Evolutionary conservation across 1,140 invertebrate genomes (phyloP).

Genomic region (Drosophila quadrilineata): DNA sequence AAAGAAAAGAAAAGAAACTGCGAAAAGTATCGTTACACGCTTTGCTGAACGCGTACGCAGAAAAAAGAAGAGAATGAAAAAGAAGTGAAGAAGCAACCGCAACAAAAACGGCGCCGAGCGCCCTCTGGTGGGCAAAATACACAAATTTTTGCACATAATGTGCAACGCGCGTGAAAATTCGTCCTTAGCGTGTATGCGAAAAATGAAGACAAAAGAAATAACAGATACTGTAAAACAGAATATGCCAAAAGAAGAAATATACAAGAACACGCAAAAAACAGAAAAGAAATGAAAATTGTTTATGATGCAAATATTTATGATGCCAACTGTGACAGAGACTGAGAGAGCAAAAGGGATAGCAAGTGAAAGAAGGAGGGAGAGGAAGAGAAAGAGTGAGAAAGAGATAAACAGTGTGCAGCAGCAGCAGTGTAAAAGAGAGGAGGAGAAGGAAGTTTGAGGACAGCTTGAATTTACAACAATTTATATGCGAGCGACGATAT

Average conservation of each 20-base stretch:
- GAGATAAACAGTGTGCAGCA: neutral
- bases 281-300: slow-evolving; percentile 54
- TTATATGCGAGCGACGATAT: slow-evolving; percentile 59
- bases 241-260: slow-evolving; percentile 16
- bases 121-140: neutral
- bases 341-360: neutral
- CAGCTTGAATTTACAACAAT: slow-evolving; percentile 58
- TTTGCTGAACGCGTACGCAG: slow-evolving; percentile 41
- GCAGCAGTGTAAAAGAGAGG: too few relatives aligned
- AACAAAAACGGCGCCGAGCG: slow-evolving; percentile 14
- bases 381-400: too few relatives aligned
- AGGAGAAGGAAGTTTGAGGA: too few relatives aligned
- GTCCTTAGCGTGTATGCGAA: slow-evolving; percentile 60
- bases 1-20: too few relatives aligned
- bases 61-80: slow-evolving; percentile 18
- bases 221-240: too few relatives aligned
- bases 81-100: slow-evolving; percentile 26
- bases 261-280: neutral
- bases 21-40: slow-evolving; percentile 73
- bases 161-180: slow-evolving; percentile 74
- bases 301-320: slow-evolving; percentile 74
- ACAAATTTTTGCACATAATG: slow-evolving; percentile 53
- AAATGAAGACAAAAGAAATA: slow-evolving; percentile 35
- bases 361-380: neutral
- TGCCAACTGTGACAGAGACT: slow-evolving; percentile 24